Percentiles rank a stretch among this genome's conserved stretches.
These are phyloP conservation scores for Eulemur coronatus DNA, from an alignment of 2,797 vertebrate genomes.

Conservation along the genomic window DNA sequence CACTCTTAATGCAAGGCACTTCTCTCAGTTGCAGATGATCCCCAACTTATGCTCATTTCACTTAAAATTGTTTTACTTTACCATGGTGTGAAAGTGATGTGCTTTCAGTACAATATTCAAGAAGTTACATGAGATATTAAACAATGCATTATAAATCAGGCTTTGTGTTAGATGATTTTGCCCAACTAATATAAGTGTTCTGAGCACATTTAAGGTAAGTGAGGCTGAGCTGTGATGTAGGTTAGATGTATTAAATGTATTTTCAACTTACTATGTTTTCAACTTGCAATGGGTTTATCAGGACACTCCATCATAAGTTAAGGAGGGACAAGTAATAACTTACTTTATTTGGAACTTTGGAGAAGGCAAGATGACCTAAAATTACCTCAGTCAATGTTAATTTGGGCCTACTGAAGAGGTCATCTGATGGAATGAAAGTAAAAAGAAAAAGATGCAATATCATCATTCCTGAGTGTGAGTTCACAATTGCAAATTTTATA, in stretches of 20 bases:
- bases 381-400: not conserved
- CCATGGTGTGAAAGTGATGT: not conserved
- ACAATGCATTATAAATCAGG: not conserved
- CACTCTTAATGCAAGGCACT: not conserved
- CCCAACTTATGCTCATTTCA: not conserved
- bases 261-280: not conserved
- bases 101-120: not conserved
- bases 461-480: not conserved
- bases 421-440: not conserved
- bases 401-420: not conserved
- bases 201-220: not conserved
- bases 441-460: not conserved
- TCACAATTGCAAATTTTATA: not conserved
- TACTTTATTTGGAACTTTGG: constrained; percentile 41
- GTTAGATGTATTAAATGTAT: not conserved
- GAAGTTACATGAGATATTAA: not conserved
- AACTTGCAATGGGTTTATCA: not conserved
- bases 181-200: not conserved
- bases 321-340: constrained; percentile 36
- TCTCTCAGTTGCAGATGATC: not conserved
- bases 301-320: not conserved
- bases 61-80: not conserved
- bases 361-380: constrained; percentile 30
- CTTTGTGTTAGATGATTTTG: not conserved
- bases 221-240: not conserved